These are phyloP conservation scores for Spea multiplicata DNA, from an alignment of 2,113 vertebrate genomes.

Conservation along the genomic window DNA sequence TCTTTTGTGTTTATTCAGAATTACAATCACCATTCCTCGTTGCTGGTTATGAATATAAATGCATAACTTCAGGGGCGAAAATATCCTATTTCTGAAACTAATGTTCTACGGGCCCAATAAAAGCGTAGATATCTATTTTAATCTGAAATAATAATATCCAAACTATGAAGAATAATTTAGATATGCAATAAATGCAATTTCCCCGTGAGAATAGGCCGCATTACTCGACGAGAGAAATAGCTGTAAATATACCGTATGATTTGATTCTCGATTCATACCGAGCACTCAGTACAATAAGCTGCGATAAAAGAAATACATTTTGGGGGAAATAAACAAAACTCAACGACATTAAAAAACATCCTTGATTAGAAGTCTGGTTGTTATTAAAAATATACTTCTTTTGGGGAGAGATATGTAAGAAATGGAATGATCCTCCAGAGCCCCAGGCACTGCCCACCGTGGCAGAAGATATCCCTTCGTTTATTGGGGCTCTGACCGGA, in stretches of 20 bases:
- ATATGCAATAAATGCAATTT: slow-evolving; percentile 37
- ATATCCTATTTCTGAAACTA: slow-evolving; percentile 45
- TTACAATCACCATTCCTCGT: slow-evolving; percentile 17
- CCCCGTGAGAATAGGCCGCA: not conserved
- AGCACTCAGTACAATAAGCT: not conserved
- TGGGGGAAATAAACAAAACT: not conserved
- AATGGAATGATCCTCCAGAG: no score
- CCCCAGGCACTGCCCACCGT: no score
- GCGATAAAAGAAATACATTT: not conserved
- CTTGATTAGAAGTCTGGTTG: not conserved
- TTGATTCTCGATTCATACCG: not conserved
- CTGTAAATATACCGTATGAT: not conserved
- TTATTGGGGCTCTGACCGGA: no score
- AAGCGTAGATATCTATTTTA: slow-evolving; percentile 25
- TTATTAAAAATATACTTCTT: not conserved
- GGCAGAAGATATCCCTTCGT: no score
- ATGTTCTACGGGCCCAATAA: slow-evolving; percentile 37
- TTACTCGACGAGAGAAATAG: not conserved
- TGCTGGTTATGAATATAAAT: slow-evolving; percentile 29
- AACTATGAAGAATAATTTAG: slow-evolving; percentile 17
- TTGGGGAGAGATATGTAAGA: no score
- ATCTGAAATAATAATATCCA: slow-evolving; percentile 29
- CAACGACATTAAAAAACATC: not conserved
- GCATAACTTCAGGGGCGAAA: slow-evolving; percentile 33
- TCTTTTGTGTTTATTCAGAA: slow-evolving; percentile 11